These are phyloP conservation scores for Micrasema longulum DNA, from an alignment of 1,140 invertebrate genomes.

Conservation along the genomic window DNA sequence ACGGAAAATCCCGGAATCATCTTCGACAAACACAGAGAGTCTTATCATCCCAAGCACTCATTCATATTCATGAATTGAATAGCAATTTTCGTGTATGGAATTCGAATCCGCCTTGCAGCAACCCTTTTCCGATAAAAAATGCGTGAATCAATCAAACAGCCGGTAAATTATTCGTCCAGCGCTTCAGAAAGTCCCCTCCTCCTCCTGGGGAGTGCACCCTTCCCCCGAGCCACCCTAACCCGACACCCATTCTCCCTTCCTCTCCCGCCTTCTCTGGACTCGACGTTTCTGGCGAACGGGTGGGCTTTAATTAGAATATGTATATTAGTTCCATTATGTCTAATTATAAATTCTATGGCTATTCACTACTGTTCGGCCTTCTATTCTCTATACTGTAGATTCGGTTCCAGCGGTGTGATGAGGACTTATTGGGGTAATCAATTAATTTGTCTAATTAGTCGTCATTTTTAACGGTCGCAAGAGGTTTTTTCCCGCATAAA, in stretches of 20 bases:
- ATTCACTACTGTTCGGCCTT: constrained; percentile 52
- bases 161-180: constrained; percentile 51
- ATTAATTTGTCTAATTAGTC: constrained; percentile 42
- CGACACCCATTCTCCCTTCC: constrained; percentile 27
- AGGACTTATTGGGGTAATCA: constrained; percentile 40
- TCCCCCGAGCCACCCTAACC: not conserved
- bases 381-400: constrained; percentile 29
- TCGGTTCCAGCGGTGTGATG: constrained; percentile 31
- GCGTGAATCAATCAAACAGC: constrained; percentile 53
- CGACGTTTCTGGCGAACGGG: constrained; percentile 49
- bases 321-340: constrained; percentile 56
- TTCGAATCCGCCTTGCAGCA: constrained; percentile 6
- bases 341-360: constrained; percentile 56
- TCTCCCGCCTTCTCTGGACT: constrained; percentile 9
- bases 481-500: constrained; percentile 28
- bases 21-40: not conserved
- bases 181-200: constrained; percentile 46
- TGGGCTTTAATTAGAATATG: constrained; percentile 56
- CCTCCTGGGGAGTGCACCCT: not conserved
- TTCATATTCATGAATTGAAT: not conserved
- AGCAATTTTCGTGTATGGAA: not conserved
- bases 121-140: constrained; percentile 44
- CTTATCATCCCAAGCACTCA: not conserved
- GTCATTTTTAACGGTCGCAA: constrained; percentile 32
- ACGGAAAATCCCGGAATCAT: not conserved